phyloP scores from a whole-genome alignment of 2,797 vertebrate species.

The Chromobotia macracanthus region DNA sequence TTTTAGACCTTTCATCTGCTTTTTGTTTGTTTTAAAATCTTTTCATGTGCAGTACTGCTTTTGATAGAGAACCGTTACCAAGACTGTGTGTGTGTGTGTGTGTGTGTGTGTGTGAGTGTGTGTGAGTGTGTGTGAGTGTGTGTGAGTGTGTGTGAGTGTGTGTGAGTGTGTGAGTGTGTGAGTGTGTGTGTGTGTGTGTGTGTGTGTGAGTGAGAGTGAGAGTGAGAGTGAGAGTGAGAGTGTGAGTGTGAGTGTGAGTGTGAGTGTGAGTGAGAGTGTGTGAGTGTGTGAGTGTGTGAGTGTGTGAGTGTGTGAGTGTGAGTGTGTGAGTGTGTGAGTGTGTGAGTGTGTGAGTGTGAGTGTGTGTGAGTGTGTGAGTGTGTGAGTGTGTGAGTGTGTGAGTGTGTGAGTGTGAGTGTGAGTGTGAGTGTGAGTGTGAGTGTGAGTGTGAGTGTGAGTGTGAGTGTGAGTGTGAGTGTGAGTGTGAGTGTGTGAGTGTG shows the following conservation, averaged over 20 bases:
- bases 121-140: conserved; percentile 3
- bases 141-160: conserved; percentile 25
- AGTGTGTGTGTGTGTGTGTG: background rate
- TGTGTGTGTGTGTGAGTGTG: too few species aligned
- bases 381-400: background rate
- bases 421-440: conserved; percentile 19
- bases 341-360: conserved; percentile 30
- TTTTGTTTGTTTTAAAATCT: background rate
- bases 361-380: conserved; percentile 8
- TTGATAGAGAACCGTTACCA: background rate
- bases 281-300: conserved; percentile 30
- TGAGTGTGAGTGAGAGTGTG: conserved; percentile 10
- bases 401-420: conserved; percentile 32
- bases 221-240: too few species aligned
- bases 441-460: conserved; percentile 31
- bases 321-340: conserved; percentile 21
- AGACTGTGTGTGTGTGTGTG: conserved; percentile 40
- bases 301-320: conserved; percentile 24
- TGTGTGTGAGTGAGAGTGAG: too few species aligned
- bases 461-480: conserved; percentile 1
- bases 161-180: too few species aligned
- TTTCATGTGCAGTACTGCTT: background rate
- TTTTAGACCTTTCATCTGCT: background rate
- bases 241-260: conserved; percentile 4
- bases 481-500: conserved; percentile 21